phyloP scores from a whole-genome alignment of 2,113 vertebrate species.

The Phrynocephalus versicolor region DNA sequence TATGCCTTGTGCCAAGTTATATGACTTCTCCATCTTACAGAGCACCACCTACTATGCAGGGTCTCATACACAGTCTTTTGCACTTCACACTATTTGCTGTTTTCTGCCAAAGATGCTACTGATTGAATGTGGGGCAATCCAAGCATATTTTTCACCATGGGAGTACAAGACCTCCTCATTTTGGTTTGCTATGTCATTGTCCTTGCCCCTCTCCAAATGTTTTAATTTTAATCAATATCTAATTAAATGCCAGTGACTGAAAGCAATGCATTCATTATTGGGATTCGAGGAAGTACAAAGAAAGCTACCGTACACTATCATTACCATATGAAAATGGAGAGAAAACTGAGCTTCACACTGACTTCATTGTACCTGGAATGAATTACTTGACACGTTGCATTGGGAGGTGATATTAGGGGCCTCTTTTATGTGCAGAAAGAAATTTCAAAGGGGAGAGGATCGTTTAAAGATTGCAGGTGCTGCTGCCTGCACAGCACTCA shows the following conservation, averaged over 20 bases:
- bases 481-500: not conserved
- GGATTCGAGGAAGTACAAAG: not conserved
- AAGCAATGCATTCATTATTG: constrained; percentile 15
- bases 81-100: not conserved
- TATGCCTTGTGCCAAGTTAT: not conserved
- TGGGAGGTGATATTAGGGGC: constrained; percentile 9
- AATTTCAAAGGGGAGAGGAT: not conserved
- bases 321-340: not conserved
- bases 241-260: not conserved
- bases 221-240: constrained; percentile 17
- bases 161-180: not conserved
- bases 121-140: not conserved
- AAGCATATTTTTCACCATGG: not conserved
- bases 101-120: not conserved
- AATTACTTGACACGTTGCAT: not conserved
- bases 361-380: not conserved
- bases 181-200: constrained; percentile 8
- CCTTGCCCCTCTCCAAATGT: constrained; percentile 5
- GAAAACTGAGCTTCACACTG: constrained; percentile 3
- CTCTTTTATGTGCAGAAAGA: not conserved
- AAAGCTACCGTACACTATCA: constrained; percentile 21
- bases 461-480: constrained; percentile 26
- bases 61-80: not conserved
- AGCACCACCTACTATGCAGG: not conserved
- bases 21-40: not conserved